phyloP scores from a whole-genome alignment of 2,797 vertebrate genomes.

The Trichosurus vulpecula region DNA sequence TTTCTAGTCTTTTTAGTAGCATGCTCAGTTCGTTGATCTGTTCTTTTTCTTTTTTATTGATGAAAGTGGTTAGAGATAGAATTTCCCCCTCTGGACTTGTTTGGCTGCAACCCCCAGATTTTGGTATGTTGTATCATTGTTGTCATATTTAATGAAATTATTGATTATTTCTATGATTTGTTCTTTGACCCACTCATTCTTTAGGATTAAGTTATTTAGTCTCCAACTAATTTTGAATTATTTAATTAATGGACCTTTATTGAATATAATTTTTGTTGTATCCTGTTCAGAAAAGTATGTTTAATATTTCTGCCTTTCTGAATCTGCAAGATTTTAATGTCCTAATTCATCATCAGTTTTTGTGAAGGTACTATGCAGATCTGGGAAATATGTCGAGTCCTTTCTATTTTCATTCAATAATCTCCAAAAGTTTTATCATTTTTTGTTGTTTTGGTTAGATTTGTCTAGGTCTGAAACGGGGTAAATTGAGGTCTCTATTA shows the following conservation, averaged over 20 bases:
- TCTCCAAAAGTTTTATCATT: background rate
- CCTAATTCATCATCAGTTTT: background rate
- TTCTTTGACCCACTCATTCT: background rate
- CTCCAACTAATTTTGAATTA: background rate
- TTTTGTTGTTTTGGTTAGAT: background rate
- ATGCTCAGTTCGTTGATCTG: background rate
- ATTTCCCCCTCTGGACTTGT: background rate
- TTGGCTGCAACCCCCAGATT: background rate
- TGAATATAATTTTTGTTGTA: background rate
- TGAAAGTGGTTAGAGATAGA: background rate
- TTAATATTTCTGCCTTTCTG: background rate
- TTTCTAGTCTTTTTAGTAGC: background rate
- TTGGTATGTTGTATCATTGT: background rate
- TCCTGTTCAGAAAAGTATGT: background rate
- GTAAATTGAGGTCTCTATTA: background rate
- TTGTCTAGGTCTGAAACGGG: background rate
- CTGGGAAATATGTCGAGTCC: background rate
- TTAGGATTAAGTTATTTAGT: background rate
- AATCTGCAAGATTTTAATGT: background rate
- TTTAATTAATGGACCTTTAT: background rate
- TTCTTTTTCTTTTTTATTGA: background rate
- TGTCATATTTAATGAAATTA: background rate
- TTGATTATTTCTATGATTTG: background rate
- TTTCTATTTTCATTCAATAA: background rate
- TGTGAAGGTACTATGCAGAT: background rate